phyloP scores from a whole-genome alignment of 2,888 invertebrate genomes.

The Caenorhabditis sulstoni region DNA sequence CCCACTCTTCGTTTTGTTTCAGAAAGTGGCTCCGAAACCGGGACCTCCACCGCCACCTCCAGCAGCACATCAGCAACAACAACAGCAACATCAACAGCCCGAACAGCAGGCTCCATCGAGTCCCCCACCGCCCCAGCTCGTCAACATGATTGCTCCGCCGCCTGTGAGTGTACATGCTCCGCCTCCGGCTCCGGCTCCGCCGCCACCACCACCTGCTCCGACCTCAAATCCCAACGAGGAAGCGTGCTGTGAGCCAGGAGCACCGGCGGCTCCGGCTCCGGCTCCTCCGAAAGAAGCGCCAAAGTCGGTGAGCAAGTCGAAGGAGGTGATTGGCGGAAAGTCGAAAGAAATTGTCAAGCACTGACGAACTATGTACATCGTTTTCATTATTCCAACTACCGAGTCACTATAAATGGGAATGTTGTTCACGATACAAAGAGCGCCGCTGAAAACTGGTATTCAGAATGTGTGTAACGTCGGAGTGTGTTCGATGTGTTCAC shows the following conservation, averaged over 20 bases:
- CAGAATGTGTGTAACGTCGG: too few relatives aligned
- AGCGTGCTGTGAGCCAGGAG: neutral
- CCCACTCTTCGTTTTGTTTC: too few relatives aligned
- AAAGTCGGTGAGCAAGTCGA: neutral
- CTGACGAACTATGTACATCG: too few relatives aligned
- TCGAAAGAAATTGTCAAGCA: too few relatives aligned
- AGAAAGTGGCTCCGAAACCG: conserved; percentile 32
- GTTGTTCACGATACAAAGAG: too few relatives aligned
- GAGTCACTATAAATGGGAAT: too few relatives aligned
- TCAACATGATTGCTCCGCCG: neutral
- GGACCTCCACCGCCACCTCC: conserved; percentile 1
- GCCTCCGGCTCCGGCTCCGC: neutral
- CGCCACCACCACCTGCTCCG: neutral
- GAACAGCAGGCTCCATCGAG: neutral
- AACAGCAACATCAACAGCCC: neutral
- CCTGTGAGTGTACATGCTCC: neutral
- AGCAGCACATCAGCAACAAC: too few relatives aligned
- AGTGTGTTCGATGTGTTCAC: too few relatives aligned
- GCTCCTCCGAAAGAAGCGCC: neutral
- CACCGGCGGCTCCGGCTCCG: neutral
- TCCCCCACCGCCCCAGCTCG: neutral
- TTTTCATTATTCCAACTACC: too few relatives aligned
- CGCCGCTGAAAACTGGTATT: too few relatives aligned
- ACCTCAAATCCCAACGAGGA: neutral
- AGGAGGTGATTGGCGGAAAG: neutral